Conservation (phyloP, 2,888 invertebrate species). For the Hirtodrosophila alboralis region DNA sequence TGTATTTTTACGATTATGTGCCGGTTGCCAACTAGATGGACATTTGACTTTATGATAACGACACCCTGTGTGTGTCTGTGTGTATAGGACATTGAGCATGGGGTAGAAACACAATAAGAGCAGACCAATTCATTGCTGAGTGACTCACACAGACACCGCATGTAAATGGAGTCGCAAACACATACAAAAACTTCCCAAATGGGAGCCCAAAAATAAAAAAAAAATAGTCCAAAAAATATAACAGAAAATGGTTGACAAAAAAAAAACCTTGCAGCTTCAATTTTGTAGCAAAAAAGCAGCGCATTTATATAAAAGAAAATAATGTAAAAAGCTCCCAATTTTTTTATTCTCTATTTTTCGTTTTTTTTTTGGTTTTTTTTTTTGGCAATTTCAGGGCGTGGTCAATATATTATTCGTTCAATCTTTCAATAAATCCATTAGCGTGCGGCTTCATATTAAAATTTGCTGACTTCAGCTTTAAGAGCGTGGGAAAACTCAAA, state of each 20-base stretch:
- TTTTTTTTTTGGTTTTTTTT: too few relatives aligned
- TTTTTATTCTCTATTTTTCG: too few relatives aligned
- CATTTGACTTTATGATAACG: conserved; percentile 59
- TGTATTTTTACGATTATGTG: conserved; percentile 45
- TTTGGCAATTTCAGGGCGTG: too few relatives aligned
- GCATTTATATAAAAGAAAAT: conserved; percentile 5
- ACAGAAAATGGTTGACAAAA: conserved; percentile 26
- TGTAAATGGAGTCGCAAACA: conserved; percentile 27
- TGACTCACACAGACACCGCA: conserved; percentile 38
- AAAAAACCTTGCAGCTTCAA: conserved; percentile 25
- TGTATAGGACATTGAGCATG: not conserved
- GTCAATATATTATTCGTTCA: too few relatives aligned
- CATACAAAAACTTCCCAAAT: conserved; percentile 48
- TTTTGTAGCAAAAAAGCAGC: conserved; percentile 31
- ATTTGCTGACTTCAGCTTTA: too few relatives aligned
- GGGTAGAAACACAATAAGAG: conserved; percentile 38
- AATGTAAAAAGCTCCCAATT: not conserved
- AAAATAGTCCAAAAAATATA: conserved; percentile 31
- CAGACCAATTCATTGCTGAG: conserved; percentile 64
- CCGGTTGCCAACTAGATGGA: conserved; percentile 25
- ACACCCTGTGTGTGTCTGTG: conserved; percentile 31
- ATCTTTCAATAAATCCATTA: too few relatives aligned
- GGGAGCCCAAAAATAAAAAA: conserved; percentile 29
- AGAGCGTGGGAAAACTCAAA: too few relatives aligned
- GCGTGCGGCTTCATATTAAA: too few relatives aligned